Percentiles rank a stretch among this genome's conserved stretches.
These are phyloP conservation scores for Drosophila fulvimacula DNA, from an alignment of 2,888 invertebrate species.

Conservation along the genomic window DNA sequence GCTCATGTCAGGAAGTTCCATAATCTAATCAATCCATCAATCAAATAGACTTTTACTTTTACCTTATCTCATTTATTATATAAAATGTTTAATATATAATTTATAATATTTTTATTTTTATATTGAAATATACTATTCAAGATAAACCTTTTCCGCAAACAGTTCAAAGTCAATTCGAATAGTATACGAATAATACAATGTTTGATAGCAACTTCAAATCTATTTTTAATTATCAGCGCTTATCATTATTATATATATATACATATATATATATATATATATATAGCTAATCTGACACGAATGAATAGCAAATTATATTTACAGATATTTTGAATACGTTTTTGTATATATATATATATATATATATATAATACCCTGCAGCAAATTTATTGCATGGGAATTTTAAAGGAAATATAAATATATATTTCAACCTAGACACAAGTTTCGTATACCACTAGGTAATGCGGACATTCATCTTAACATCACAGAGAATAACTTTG, in stretches of 20 bases:
- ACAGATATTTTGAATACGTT: too few species aligned
- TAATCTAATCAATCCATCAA: slow-evolving; percentile 3
- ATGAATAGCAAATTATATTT: not conserved
- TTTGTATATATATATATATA: not conserved
- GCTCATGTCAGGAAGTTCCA: not conserved
- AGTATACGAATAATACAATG: not conserved
- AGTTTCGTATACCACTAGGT: not conserved
- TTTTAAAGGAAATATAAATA: not conserved
- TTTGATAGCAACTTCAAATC: slow-evolving; percentile 14
- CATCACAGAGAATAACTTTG: too few species aligned
- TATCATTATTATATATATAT: not conserved
- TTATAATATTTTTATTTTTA: not conserved
- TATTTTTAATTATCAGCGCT: slow-evolving; percentile 15
- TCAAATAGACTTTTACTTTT: not conserved
- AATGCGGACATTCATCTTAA: not conserved
- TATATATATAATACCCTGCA: not conserved
- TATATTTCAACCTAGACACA: not conserved
- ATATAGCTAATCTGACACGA: not conserved
- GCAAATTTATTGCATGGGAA: too few species aligned
- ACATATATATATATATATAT: not conserved
- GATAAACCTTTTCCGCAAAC: not conserved
- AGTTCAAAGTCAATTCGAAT: slow-evolving; percentile 5
- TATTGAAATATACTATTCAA: not conserved
- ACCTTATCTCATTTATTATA: not conserved
- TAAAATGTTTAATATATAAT: not conserved